phyloP scores from a whole-genome alignment of 2,888 invertebrate species.

The Luperina nickerlii region DNA sequence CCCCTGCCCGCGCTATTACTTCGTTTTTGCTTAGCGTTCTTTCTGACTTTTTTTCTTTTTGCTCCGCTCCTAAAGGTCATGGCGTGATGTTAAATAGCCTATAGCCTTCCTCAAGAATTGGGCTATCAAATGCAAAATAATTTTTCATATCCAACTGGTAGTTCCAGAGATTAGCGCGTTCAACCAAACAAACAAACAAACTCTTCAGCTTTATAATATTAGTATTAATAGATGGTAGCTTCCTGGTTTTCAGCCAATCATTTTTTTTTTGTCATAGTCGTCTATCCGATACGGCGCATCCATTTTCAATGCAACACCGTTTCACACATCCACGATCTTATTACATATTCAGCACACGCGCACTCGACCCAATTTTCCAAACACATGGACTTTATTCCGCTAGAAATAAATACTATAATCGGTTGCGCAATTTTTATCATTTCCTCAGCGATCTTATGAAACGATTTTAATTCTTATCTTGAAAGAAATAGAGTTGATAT shows the following conservation, averaged over 20 bases:
- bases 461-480: conserved; percentile 46
- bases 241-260: neutral
- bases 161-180: no score
- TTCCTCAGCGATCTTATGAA: conserved; percentile 16
- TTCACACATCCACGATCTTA: conserved; percentile 62
- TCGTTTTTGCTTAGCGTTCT: no score
- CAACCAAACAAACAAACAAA: no score
- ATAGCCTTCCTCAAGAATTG: no score
- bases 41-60: no score
- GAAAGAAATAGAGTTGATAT: conserved; percentile 45
- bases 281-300: conserved; percentile 1
- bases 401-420: conserved; percentile 45
- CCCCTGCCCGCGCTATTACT: no score
- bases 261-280: no score
- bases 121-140: no score
- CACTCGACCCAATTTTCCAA: conserved; percentile 31
- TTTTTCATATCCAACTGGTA: no score
- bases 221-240: neutral
- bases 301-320: conserved; percentile 18
- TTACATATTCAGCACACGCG: conserved; percentile 75
- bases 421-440: conserved; percentile 32
- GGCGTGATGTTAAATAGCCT: no score
- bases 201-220: no score
- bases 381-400: conserved; percentile 12
- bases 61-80: no score